Evolutionary conservation across 2,888 invertebrate species (phyloP).

Genomic region (Listrodromus nycthemerus): DNA sequence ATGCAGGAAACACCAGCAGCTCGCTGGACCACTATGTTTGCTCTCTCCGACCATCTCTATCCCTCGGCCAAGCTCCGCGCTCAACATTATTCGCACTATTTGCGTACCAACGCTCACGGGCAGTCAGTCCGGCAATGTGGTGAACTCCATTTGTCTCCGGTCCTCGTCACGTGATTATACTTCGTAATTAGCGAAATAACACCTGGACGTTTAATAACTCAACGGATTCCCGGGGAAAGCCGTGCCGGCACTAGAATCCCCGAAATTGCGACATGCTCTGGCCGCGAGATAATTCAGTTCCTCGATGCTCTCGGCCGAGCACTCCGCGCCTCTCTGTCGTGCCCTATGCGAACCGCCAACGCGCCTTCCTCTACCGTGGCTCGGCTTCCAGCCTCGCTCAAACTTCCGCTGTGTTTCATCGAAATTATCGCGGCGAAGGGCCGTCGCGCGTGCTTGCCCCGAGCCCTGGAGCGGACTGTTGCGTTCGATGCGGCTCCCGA

Average conservation of each 20-base stretch:
- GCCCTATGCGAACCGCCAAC: no score
- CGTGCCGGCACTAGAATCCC: background rate
- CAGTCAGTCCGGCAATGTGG: conserved; percentile 27
- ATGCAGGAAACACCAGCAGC: conserved; percentile 1
- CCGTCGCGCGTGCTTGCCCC: no score
- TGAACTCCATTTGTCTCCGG: conserved; percentile 65
- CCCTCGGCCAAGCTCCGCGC: background rate
- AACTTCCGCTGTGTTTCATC: no score
- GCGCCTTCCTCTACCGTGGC: no score
- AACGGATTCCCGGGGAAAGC: conserved; percentile 53
- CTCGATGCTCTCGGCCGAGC: conserved; percentile 19
- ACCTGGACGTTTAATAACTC: conserved; percentile 73
- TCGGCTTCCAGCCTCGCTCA: no score
- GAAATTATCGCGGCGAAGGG: no score
- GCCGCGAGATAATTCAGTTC: conserved; percentile 52
- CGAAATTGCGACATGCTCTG: conserved; percentile 30
- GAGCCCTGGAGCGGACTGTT: no score
- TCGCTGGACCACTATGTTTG: background rate
- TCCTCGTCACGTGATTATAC: conserved; percentile 71
- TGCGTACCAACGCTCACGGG: conserved; percentile 20
- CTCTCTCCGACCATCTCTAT: background rate
- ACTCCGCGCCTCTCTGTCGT: no score
- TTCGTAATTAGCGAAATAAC: conserved; percentile 72
- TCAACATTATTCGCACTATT: conserved; percentile 40
- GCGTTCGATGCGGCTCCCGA: no score